phyloP scores from a whole-genome alignment of 2,888 invertebrate species.

The Chrysolina haemoptera region DNA sequence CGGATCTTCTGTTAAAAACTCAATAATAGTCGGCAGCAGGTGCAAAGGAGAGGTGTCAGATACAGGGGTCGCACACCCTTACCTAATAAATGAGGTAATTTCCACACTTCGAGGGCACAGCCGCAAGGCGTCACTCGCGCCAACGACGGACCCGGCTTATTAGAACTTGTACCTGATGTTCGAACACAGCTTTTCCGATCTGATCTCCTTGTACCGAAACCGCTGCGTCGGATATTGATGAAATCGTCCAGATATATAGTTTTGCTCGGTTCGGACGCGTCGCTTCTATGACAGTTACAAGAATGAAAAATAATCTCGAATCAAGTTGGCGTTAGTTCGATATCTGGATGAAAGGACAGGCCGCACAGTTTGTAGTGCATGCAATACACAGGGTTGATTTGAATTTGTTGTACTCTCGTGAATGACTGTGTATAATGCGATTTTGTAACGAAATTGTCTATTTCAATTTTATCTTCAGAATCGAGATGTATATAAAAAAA shows the following conservation, averaged over 20 bases:
- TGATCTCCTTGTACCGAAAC: slow-evolving; percentile 55
- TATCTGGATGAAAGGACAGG: too few species aligned
- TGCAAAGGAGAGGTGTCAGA: slow-evolving; percentile 73
- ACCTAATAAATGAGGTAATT: slow-evolving; percentile 73
- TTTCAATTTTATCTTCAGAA: too few species aligned
- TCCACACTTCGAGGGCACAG: slow-evolving; percentile 70
- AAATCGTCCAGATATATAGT: slow-evolving; percentile 55
- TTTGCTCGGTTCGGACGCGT: background rate
- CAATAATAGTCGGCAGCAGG: slow-evolving; percentile 71
- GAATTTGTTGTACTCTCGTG: too few species aligned
- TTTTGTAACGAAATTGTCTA: too few species aligned
- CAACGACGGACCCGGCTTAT: slow-evolving; percentile 64
- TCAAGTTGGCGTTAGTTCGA: background rate
- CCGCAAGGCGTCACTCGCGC: slow-evolving; percentile 69
- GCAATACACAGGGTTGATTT: too few species aligned
- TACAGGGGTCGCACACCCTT: slow-evolving; percentile 71
- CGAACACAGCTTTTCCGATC: slow-evolving; percentile 60
- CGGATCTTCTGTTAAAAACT: slow-evolving; percentile 65
- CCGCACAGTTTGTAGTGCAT: too few species aligned
- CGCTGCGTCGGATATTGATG: slow-evolving; percentile 57
- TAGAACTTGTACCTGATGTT: slow-evolving; percentile 70
- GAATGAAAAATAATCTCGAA: background rate
- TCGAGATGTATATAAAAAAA: too few species aligned
- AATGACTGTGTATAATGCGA: too few species aligned
- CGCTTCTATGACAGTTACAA: background rate